Conservation (phyloP, 2,888 invertebrate species). For the Ephialtes manifestator region DNA sequence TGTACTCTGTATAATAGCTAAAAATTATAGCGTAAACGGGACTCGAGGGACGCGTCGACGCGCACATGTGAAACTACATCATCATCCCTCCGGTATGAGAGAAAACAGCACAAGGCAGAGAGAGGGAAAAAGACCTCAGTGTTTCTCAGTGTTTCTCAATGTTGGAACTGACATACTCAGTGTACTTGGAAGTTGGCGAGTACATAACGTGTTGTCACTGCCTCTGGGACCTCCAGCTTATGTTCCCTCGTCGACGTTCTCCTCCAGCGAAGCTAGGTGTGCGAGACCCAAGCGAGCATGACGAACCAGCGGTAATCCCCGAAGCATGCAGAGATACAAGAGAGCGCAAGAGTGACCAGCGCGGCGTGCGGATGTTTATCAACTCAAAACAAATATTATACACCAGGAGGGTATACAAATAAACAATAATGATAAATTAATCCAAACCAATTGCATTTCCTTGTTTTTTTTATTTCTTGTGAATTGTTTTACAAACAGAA, state of each 20-base stretch:
- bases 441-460: background rate
- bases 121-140: constrained; percentile 7
- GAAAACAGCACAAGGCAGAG: background rate
- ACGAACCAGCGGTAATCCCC: constrained; percentile 44
- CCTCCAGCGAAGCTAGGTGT: background rate
- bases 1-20: constrained; percentile 43
- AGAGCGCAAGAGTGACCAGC: background rate
- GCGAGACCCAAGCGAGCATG: constrained; percentile 51
- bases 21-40: constrained; percentile 54
- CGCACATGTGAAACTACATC: constrained; percentile 50
- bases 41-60: constrained; percentile 50
- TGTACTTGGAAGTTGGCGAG: background rate
- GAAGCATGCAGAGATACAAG: constrained; percentile 17
- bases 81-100: constrained; percentile 18
- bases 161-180: background rate
- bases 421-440: background rate
- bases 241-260: constrained; percentile 22
- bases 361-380: background rate
- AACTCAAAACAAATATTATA: constrained; percentile 1
- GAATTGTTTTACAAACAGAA: background rate
- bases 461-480: background rate
- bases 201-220: background rate
- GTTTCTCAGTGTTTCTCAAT: constrained; percentile 50
- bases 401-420: background rate
- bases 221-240: background rate